These are phyloP conservation scores for Gallinago undulata DNA, from an alignment of 2,113 vertebrate species.

Conservation along the genomic window DNA sequence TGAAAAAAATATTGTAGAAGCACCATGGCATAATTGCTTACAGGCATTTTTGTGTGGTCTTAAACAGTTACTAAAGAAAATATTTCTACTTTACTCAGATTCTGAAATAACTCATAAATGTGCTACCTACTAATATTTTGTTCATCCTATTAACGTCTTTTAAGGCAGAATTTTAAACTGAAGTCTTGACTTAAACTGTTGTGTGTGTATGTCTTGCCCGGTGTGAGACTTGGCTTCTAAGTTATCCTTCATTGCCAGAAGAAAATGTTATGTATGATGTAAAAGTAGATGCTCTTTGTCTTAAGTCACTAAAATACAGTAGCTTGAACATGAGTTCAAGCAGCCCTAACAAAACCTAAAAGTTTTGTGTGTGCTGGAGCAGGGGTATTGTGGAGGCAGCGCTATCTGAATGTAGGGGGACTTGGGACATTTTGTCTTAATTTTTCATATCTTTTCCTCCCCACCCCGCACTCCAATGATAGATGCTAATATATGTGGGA, in stretches of 20 bases:
- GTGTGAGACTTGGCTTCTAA: neutral
- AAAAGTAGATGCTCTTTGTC: neutral
- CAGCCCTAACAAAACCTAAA: neutral
- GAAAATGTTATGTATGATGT: neutral
- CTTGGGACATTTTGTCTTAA: neutral
- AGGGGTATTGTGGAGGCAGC: fast-evolving
- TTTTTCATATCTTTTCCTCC: neutral
- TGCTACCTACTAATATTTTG: neutral
- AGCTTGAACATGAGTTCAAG: neutral
- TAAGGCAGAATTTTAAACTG: neutral
- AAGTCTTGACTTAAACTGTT: neutral
- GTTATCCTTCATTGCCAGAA: neutral
- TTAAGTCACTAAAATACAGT: neutral
- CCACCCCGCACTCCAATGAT: neutral
- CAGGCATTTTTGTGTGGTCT: neutral
- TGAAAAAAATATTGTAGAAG: neutral
- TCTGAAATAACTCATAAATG: neutral
- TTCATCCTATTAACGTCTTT: neutral
- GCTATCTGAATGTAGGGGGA: neutral
- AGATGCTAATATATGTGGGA: neutral
- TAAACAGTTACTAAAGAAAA: neutral
- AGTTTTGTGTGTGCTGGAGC: neutral
- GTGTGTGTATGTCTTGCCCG: neutral
- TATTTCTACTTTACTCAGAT: neutral
- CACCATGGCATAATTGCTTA: neutral